These are phyloP conservation scores for Peromyscus maniculatus DNA, from an alignment of 2,113 vertebrate species.

Conservation along the genomic window DNA sequence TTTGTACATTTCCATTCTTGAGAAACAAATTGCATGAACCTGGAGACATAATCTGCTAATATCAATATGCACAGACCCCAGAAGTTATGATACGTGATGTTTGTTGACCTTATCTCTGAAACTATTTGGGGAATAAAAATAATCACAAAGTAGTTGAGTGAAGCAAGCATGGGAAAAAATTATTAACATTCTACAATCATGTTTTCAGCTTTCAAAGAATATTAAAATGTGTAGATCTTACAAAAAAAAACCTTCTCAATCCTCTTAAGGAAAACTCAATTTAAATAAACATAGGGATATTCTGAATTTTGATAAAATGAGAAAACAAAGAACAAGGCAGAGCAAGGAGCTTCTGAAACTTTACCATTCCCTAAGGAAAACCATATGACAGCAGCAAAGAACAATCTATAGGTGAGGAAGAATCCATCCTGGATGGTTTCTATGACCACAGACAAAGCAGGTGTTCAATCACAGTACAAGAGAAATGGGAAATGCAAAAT, in stretches of 20 bases:
- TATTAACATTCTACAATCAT: not conserved
- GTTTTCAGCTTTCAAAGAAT: not conserved
- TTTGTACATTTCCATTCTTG: not conserved
- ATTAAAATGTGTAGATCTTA: not conserved
- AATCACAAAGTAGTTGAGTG: not conserved
- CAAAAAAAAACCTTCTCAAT: not conserved
- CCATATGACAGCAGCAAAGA: rapidly evolving
- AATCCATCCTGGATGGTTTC: not conserved
- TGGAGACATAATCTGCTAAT: not conserved
- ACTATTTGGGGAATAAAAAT: rapidly evolving
- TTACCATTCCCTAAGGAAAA: not conserved
- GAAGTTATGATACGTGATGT: rapidly evolving
- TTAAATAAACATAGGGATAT: not conserved
- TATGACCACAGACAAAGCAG: not conserved
- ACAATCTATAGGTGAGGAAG: not conserved
- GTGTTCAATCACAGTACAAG: not conserved
- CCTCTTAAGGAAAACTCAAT: not conserved
- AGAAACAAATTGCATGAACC: not conserved
- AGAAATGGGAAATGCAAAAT: not conserved
- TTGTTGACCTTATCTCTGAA: not conserved
- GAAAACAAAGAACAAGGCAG: not conserved
- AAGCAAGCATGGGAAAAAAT: not conserved
- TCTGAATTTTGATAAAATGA: not conserved
- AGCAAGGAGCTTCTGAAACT: not conserved
- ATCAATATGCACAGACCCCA: not conserved